These are phyloP conservation scores for Pseudolaguvia tuberculata DNA, from an alignment of 2,113 vertebrate genomes.

Conservation along the genomic window DNA sequence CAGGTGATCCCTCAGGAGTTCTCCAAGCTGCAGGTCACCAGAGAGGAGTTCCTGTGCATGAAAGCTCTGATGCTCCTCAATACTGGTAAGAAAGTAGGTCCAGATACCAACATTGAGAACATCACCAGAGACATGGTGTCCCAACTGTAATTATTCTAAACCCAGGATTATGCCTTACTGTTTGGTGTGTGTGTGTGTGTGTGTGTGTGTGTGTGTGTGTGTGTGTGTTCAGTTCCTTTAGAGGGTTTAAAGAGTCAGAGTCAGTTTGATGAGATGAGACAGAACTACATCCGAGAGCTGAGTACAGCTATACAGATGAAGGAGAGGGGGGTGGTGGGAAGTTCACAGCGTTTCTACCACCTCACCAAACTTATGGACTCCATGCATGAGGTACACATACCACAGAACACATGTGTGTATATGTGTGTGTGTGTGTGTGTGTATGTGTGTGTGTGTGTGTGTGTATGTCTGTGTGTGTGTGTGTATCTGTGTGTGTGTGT, in stretches of 20 bases:
- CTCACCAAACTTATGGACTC: slow-evolving; percentile 93
- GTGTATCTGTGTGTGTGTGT: too few species aligned
- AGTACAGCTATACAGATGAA: slow-evolving; percentile 83
- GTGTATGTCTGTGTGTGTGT: too few species aligned
- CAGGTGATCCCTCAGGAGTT: slow-evolving; percentile 96
- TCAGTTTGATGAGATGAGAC: slow-evolving; percentile 94
- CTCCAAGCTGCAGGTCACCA: slow-evolving; percentile 85
- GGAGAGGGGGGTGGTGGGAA: slow-evolving; percentile 82
- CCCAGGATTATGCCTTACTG: neutral
- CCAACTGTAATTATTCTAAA: neutral
- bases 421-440: too few species aligned
- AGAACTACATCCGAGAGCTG: slow-evolving; percentile 90
- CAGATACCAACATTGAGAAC: neutral
- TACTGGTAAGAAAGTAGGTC: slow-evolving; percentile 75
- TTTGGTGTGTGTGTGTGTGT: slow-evolving; percentile 29
- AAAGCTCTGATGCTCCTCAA: slow-evolving; percentile 92
- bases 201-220: too few species aligned
- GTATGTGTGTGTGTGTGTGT: too few species aligned
- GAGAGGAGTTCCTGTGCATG: slow-evolving; percentile 97
- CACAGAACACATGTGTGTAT: too few species aligned
- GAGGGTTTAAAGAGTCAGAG: slow-evolving; percentile 92
- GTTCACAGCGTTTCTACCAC: slow-evolving; percentile 92
- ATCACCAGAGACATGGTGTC: neutral
- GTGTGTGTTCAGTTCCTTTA: slow-evolving; percentile 77
- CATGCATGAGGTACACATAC: slow-evolving; percentile 83